These are phyloP conservation scores for Cotesia chilonis DNA, from an alignment of 1,140 invertebrate genomes.

Conservation along the genomic window DNA sequence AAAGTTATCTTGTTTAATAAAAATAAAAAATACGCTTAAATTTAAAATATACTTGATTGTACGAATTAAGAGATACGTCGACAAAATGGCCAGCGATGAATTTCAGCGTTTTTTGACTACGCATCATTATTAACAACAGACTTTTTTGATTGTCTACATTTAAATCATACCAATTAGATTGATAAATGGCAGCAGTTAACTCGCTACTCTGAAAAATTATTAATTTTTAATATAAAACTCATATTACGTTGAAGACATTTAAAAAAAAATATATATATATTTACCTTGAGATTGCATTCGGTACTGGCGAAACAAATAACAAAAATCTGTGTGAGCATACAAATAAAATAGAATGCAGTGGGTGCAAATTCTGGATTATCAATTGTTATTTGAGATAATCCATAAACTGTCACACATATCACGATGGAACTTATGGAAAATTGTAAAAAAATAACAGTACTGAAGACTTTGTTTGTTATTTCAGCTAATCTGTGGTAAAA, in stretches of 20 bases:
- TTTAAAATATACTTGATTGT: not conserved
- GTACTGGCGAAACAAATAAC: constrained; percentile 14
- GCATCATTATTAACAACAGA: constrained; percentile 26
- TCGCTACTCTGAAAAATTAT: constrained; percentile 2
- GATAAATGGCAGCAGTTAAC: not conserved
- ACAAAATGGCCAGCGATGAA: constrained; percentile 3
- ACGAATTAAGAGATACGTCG: constrained; percentile 2
- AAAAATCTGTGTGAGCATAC: constrained; percentile 24
- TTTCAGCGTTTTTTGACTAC: not conserved
- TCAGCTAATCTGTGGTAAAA: constrained; percentile 23
- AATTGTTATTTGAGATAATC: not conserved
- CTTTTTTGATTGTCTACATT: not conserved
- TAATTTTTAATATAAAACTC: not conserved
- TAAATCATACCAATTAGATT: constrained; percentile 3
- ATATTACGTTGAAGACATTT: no score
- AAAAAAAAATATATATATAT: no score
- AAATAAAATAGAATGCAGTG: constrained; percentile 1
- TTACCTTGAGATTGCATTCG: constrained; percentile 14
- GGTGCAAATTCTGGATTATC: constrained; percentile 12
- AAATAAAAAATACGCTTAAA: no score
- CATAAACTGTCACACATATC: constrained; percentile 16
- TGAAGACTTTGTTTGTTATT: constrained; percentile 20
- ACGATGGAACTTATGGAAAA: constrained; percentile 23
- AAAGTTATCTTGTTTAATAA: no score
- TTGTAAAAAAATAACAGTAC: constrained; percentile 24